These are phyloP conservation scores for Coptodon rendalli DNA, from an alignment of 2,113 vertebrate genomes.

Conservation along the genomic window DNA sequence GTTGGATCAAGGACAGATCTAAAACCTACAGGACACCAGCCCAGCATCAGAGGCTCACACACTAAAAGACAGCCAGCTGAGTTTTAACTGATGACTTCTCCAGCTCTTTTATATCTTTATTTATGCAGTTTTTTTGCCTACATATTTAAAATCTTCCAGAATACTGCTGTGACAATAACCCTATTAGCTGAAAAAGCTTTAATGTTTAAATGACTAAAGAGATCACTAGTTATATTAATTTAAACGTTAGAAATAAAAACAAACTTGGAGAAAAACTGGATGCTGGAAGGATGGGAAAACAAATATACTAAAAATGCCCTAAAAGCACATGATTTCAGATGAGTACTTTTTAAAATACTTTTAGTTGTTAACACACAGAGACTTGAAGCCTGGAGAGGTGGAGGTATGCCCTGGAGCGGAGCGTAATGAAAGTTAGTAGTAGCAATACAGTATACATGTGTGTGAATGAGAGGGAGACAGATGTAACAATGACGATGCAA, in stretches of 20 bases:
- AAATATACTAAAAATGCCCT: not conserved
- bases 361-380: accelerated
- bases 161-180: not conserved
- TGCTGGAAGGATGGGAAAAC: not conserved
- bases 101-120: not conserved
- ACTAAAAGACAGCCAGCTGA: not conserved
- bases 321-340: not conserved
- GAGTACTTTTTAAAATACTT: not conserved
- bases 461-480: not conserved
- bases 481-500: not conserved
- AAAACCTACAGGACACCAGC: accelerated
- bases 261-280: not conserved
- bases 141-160: not conserved
- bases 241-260: accelerated
- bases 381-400: accelerated
- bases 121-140: accelerated
- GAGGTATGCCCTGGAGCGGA: accelerated
- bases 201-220: accelerated
- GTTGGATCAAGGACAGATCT: not conserved
- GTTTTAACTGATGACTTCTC: not conserved
- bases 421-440: not conserved
- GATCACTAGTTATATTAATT: not conserved
- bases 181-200: accelerated
- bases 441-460: not conserved
- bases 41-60: not conserved